Evolutionary conservation across 2,888 invertebrate species (phyloP).

Genomic region (Bhutanitis thaidina): DNA sequence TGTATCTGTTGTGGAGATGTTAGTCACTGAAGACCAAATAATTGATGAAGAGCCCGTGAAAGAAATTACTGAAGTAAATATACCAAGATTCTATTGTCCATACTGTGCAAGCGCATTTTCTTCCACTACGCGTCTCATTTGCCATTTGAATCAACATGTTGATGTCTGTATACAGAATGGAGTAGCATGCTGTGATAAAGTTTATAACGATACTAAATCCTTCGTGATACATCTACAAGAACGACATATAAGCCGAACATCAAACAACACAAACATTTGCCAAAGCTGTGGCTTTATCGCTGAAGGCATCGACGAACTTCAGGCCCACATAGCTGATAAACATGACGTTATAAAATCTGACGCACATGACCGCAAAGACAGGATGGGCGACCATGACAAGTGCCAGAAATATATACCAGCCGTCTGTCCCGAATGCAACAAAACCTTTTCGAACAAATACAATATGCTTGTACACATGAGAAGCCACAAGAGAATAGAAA

Average conservation of each 20-base stretch:
- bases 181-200: conserved; percentile 41
- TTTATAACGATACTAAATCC: conserved; percentile 34
- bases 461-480: conserved; percentile 67
- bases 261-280: conserved; percentile 30
- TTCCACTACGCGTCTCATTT: conserved; percentile 44
- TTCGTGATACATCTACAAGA: conserved; percentile 48
- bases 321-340: conserved; percentile 31
- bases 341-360: conserved; percentile 26
- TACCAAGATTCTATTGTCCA: conserved; percentile 44
- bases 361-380: conserved; percentile 19
- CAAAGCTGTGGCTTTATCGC: conserved; percentile 42
- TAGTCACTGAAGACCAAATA: conserved; percentile 38
- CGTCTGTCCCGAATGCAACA: conserved; percentile 70
- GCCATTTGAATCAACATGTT: conserved; percentile 51
- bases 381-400: conserved; percentile 26
- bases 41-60: conserved; percentile 25
- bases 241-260: conserved; percentile 31
- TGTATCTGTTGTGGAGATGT: conserved; percentile 51
- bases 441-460: conserved; percentile 70
- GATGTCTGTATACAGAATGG: conserved; percentile 37
- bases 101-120: conserved; percentile 52
- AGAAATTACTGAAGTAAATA: conserved; percentile 7
- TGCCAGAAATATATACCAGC: conserved; percentile 58
- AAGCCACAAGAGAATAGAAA: conserved; percentile 43
- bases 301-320: conserved; percentile 25